Conservation (phyloP, 2,113 vertebrate species). For the Hydropotes inermis region DNA sequence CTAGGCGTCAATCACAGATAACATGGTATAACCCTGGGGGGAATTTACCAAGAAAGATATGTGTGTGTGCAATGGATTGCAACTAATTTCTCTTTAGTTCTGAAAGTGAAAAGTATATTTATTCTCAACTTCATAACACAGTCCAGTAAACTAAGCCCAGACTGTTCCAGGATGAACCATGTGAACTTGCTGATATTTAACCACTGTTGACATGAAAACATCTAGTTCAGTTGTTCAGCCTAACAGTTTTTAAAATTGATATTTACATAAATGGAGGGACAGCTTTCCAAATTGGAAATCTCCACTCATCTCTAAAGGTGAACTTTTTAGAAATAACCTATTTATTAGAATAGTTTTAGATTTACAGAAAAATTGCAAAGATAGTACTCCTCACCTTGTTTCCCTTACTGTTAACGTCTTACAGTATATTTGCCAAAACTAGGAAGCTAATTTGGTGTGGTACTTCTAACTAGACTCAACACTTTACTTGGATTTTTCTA, state of each 20-base stretch:
- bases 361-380: neutral
- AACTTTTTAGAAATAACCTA: neutral
- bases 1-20: neutral
- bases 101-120: neutral
- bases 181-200: neutral
- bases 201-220: neutral
- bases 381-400: neutral
- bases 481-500: neutral
- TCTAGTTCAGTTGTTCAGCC: neutral
- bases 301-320: neutral
- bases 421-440: neutral
- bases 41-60: neutral
- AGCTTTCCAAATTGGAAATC: slow-evolving; percentile 34
- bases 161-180: neutral
- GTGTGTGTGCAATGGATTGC: neutral
- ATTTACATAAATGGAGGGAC: neutral
- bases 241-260: slow-evolving; percentile 1
- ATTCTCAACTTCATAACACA: neutral
- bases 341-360: slow-evolving; percentile 17
- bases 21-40: neutral
- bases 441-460: neutral
- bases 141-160: neutral
- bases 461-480: neutral
- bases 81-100: neutral
- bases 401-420: neutral